These are phyloP conservation scores for Penaeus indicus DNA, from an alignment of 1,140 invertebrate species.

Conservation along the genomic window DNA sequence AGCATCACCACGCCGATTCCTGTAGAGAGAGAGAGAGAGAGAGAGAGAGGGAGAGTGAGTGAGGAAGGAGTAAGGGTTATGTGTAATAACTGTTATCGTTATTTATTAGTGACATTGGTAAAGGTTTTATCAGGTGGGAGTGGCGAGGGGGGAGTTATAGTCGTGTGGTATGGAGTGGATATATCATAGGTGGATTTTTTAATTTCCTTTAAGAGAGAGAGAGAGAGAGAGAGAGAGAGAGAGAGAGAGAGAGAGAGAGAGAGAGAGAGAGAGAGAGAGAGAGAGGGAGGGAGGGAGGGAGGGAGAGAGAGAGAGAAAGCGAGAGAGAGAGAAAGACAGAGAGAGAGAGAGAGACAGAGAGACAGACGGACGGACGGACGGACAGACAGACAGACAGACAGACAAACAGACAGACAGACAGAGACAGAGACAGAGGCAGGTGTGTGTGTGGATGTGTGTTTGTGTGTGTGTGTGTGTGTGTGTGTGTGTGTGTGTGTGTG, in stretches of 20 bases:
- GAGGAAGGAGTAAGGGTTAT: not conserved
- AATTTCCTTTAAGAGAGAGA: too few relatives aligned
- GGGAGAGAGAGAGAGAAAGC: not conserved
- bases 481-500: not conserved
- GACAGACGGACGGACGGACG: too few relatives aligned
- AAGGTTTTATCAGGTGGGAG: not conserved
- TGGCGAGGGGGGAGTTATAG: too few relatives aligned
- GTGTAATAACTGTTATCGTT: too few relatives aligned
- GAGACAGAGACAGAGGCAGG: not conserved
- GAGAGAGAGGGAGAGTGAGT: too few relatives aligned
- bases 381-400: too few relatives aligned
- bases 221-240: not conserved
- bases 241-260: too few relatives aligned
- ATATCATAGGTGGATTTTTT: too few relatives aligned
- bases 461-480: not conserved
- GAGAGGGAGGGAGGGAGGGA: not conserved
- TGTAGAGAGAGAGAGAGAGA: conserved; percentile 66
- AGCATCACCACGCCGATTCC: conserved; percentile 84
- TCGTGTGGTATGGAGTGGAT: too few relatives aligned
- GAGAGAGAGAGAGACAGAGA: not conserved
- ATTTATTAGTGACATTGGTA: too few relatives aligned
- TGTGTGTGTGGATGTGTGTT: not conserved
- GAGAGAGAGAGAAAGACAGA: not conserved
- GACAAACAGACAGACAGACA: not conserved
- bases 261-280: not conserved